Evolutionary conservation across 2,113 vertebrate species (phyloP).

Genomic region (Turdus rufiventris): DNA sequence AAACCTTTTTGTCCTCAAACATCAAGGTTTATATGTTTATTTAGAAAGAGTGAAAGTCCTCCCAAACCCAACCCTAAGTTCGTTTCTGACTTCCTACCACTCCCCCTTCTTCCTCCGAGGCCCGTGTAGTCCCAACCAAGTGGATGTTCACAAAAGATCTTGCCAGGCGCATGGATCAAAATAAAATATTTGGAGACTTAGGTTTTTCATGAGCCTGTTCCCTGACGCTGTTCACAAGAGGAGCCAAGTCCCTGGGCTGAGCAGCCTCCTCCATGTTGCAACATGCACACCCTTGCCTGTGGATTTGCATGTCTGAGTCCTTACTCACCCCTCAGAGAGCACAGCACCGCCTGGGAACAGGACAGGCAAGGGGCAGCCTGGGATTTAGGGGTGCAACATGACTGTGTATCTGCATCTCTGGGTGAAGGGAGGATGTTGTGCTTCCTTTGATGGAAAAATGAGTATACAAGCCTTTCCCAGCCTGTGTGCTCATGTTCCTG

Average conservation of each 20-base stretch:
- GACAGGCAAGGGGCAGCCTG: background rate
- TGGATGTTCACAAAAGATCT: slow-evolving; percentile 22
- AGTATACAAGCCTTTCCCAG: background rate
- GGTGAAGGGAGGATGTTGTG: background rate
- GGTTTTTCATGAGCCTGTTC: slow-evolving; percentile 15
- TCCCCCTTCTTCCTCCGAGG: background rate
- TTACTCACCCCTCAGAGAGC: background rate
- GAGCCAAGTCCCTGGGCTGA: background rate
- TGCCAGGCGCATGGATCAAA: slow-evolving; percentile 27
- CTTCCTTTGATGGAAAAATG: background rate
- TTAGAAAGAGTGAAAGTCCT: background rate
- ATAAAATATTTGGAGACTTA: slow-evolving; percentile 46
- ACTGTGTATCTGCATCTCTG: background rate
- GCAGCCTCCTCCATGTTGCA: background rate
- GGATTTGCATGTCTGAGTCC: slow-evolving; percentile 16
- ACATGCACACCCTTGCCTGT: background rate
- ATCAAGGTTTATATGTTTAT: background rate
- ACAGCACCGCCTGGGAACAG: background rate
- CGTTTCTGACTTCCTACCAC: background rate
- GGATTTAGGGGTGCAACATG: background rate
- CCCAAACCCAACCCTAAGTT: background rate
- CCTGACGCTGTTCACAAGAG: background rate
- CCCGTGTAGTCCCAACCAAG: background rate
- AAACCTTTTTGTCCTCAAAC: background rate
- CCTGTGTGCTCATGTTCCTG: rapidly evolving